Evolutionary conservation across 2,888 invertebrate species (phyloP).

Genomic region (Mimumesa dahlbomi): DNA sequence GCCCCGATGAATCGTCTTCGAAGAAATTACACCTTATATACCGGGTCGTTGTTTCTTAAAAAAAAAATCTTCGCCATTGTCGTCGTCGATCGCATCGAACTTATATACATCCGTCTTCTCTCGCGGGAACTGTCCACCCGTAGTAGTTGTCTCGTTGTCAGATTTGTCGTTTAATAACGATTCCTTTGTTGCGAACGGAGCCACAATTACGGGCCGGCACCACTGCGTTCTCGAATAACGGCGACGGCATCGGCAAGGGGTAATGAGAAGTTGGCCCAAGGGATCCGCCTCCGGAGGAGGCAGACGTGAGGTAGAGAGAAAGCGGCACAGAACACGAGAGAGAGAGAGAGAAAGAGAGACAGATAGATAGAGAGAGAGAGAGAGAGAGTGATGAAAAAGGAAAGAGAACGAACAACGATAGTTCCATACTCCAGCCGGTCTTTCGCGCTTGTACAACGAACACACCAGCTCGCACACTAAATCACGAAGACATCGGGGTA

Average conservation of each 20-base stretch:
- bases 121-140: conserved; percentile 47
- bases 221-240: conserved; percentile 8
- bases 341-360: background rate
- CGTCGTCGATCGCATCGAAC: conserved; percentile 48
- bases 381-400: background rate
- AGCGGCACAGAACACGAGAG: background rate
- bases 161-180: conserved; percentile 62
- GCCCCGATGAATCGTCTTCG: conserved; percentile 6
- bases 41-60: conserved; percentile 51
- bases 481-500: background rate
- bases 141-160: conserved; percentile 23
- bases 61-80: conserved; percentile 59
- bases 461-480: conserved; percentile 12
- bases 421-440: background rate
- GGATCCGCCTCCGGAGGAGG: too few species aligned
- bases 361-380: too few species aligned
- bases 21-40: conserved; percentile 38
- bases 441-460: conserved; percentile 20
- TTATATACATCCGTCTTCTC: conserved; percentile 52
- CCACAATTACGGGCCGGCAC: conserved; percentile 47
- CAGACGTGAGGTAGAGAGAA: too few species aligned
- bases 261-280: conserved; percentile 57
- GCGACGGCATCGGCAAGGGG: conserved; percentile 32
- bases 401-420: background rate
- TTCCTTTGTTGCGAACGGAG: conserved; percentile 66